Evolutionary conservation across 92 coral and sea anemone species (phyloP), one percentile per base, ranked within the genome.

Genomic region (Phymanthus crucifer): DNA sequence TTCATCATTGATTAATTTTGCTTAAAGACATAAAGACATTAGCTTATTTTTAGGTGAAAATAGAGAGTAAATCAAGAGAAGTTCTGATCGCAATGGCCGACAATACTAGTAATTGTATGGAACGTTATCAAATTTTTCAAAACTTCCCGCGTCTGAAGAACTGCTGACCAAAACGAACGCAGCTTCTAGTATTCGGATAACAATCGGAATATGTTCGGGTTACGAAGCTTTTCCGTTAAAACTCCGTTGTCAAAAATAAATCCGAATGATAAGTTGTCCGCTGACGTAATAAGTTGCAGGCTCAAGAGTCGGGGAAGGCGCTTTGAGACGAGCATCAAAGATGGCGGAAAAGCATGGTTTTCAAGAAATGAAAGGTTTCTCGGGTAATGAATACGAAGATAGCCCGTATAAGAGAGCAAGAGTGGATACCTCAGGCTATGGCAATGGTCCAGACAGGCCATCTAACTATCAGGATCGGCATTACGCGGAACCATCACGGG

Each of bases 401-500:
- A 84, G 79, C 32, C 83, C 82, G 26, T 81, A 69, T 48, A 89
- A 89, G 75, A 76, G 93, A 67, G 87, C 81, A 23, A 81, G 73
- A 70, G 71, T 89, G 52, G 93, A 86, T 21, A 56, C 81, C 38
- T 16, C 50, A 43, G 10, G 64, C 64, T 74, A 74, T 74, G 38
- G 54, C 10, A 27, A 26, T 6, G 19, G 66, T 23, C 72, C 36
- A 29, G 50, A 75, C 52, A 68, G 73, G 32, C 80, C 65, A 37
- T 68, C 66, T 27, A 74, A 72, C 2, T 54, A 40, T 32, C 75
- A 74, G 1, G 88, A 87, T 54, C 94, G 96, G 34, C 95, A 93
- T 89, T 85, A 78, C 56, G 88, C 95, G 6, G 92, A 88, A n/a
- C 99, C 99, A 19, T 93, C 97, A 19, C 83, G 91, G 36, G 99